Conservation (phyloP, 2,797 vertebrate genomes). For the Malacoctenus gilli region DNA sequence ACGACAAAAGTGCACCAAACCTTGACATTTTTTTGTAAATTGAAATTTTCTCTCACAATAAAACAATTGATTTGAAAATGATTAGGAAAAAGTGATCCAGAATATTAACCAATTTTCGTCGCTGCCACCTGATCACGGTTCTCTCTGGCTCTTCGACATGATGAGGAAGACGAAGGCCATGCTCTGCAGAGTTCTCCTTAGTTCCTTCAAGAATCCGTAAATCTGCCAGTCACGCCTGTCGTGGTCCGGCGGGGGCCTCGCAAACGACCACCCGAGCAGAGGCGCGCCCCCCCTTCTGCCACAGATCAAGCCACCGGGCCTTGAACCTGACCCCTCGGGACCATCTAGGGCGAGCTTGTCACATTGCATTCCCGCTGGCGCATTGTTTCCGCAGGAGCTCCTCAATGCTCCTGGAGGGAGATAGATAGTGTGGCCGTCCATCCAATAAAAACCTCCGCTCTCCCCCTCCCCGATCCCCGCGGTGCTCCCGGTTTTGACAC, state of each 20-base stretch:
- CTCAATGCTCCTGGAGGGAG: constrained; percentile 27
- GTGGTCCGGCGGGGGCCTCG: background rate
- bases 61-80: too few relatives aligned
- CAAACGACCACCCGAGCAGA: constrained; percentile 67
- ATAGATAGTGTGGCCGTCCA: constrained; percentile 73
- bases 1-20: too few relatives aligned
- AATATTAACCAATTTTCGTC: too few relatives aligned
- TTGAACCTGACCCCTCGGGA: constrained; percentile 77
- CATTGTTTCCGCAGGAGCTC: constrained; percentile 55
- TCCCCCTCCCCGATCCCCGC: constrained; percentile 64
- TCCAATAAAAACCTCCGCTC: constrained; percentile 66
- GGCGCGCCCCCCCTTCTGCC: constrained; percentile 20
- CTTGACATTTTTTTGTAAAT: too few relatives aligned
- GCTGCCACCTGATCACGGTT: background rate
- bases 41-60: too few relatives aligned
- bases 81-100: too few relatives aligned
- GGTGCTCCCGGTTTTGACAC: constrained; percentile 83
- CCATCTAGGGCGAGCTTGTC: constrained; percentile 61
- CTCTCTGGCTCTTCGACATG: too few relatives aligned
- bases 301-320: constrained; percentile 66
- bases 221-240: background rate
- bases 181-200: background rate
- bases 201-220: background rate
- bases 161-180: too few relatives aligned
- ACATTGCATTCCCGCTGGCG: constrained; percentile 55